These are phyloP conservation scores for Syngnathus typhle DNA, from an alignment of 2,113 vertebrate species.

Conservation along the genomic window DNA sequence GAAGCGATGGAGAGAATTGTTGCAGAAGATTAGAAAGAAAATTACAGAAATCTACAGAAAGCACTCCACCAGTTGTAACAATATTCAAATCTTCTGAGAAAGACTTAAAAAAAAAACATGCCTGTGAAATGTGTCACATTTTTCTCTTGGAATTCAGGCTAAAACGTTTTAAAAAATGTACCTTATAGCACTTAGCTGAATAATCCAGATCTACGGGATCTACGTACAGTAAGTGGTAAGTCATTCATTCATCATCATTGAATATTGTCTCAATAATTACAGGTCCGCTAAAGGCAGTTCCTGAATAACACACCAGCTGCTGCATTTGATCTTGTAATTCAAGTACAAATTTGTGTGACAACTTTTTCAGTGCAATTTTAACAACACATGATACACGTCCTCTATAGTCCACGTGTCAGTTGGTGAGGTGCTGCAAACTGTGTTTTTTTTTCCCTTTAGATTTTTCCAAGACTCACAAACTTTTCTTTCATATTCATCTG, in stretches of 20 bases:
- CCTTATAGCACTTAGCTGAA: background rate
- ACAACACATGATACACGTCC: background rate
- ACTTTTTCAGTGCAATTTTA: background rate
- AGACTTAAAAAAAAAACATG: too few species aligned
- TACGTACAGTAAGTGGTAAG: too few species aligned
- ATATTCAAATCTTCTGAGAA: too few species aligned
- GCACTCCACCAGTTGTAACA: too few species aligned
- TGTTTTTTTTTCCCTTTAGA: background rate
- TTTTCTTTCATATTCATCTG: background rate
- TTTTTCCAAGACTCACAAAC: background rate
- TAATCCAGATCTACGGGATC: background rate
- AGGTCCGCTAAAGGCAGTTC: conserved; percentile 1
- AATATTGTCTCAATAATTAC: background rate
- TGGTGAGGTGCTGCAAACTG: background rate
- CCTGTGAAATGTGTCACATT: too few species aligned
- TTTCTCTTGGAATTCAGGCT: too few species aligned
- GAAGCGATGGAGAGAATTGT: too few species aligned
- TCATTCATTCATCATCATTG: too few species aligned
- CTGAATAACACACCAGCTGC: background rate
- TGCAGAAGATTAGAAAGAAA: too few species aligned
- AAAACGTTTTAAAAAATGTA: background rate
- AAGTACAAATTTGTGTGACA: background rate
- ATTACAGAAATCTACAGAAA: too few species aligned
- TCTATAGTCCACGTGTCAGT: background rate
- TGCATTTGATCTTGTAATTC: background rate